phyloP scores from a whole-genome alignment of 2,797 vertebrate genomes.

The Galagoides demidoff region DNA sequence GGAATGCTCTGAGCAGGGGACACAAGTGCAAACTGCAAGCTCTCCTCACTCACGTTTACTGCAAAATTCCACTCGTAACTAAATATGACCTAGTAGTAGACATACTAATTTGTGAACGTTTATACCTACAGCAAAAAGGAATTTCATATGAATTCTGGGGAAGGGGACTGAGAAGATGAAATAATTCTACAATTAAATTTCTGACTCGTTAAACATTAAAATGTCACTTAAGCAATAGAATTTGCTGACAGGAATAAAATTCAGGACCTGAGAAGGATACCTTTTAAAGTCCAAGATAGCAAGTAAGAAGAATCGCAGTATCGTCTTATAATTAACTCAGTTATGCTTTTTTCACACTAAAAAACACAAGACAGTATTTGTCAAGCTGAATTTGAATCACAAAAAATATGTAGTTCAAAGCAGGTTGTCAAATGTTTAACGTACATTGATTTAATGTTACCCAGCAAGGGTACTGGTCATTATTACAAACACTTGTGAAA shows the following conservation, averaged over 20 bases:
- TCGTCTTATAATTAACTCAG: neutral
- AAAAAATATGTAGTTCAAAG: neutral
- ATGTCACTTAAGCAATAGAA: neutral
- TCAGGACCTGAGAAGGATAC: too few species aligned
- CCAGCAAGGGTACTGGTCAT: neutral
- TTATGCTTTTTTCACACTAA: neutral
- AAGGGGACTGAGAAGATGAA: neutral
- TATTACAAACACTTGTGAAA: neutral
- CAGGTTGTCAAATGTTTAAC: neutral
- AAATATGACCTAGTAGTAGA: neutral
- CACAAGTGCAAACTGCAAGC: neutral
- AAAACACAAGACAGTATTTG: neutral
- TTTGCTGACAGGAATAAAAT: neutral
- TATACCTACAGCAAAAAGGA: neutral
- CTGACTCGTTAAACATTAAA: neutral
- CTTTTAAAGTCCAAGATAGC: neutral
- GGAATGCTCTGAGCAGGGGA: neutral
- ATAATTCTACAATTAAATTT: neutral
- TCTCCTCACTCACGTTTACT: neutral
- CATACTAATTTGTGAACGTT: neutral
- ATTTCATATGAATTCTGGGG: neutral
- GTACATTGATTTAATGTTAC: neutral
- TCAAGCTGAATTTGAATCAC: neutral
- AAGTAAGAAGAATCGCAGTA: neutral
- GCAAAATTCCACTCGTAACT: neutral